These are phyloP conservation scores for Rhamnusium bicolor DNA, from an alignment of 2,888 invertebrate species.

Conservation along the genomic window DNA sequence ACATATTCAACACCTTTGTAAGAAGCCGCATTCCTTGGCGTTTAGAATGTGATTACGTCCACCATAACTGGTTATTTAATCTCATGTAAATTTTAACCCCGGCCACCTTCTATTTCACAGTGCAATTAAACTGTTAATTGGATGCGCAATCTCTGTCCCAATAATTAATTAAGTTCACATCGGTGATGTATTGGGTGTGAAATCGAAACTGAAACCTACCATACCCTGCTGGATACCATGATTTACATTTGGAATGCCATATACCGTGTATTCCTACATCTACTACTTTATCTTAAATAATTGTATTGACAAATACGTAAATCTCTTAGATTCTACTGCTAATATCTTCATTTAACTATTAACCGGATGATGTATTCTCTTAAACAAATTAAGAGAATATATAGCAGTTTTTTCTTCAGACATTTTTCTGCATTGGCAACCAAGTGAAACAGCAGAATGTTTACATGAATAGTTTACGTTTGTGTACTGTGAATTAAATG, in stretches of 20 bases:
- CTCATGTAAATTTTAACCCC: background rate
- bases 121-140: slow-evolving; percentile 43
- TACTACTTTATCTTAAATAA: background rate
- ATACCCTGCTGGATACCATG: slow-evolving; percentile 13
- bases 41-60: slow-evolving; percentile 47
- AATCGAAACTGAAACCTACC: slow-evolving; percentile 39
- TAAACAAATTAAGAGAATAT: no score
- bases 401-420: no score
- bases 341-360: background rate
- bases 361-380: no score
- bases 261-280: background rate
- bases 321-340: background rate
- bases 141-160: slow-evolving; percentile 39
- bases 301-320: background rate
- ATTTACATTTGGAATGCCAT: slow-evolving; percentile 27
- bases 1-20: slow-evolving; percentile 69
- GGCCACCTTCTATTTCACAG: slow-evolving; percentile 31
- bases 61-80: background rate
- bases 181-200: slow-evolving; percentile 40
- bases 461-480: no score
- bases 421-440: no score
- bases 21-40: slow-evolving; percentile 64
- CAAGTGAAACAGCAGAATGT: no score
- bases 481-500: no score
- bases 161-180: slow-evolving; percentile 44